Conservation (phyloP, 2,113 vertebrate genomes). For the Oenanthe oenanthe region DNA sequence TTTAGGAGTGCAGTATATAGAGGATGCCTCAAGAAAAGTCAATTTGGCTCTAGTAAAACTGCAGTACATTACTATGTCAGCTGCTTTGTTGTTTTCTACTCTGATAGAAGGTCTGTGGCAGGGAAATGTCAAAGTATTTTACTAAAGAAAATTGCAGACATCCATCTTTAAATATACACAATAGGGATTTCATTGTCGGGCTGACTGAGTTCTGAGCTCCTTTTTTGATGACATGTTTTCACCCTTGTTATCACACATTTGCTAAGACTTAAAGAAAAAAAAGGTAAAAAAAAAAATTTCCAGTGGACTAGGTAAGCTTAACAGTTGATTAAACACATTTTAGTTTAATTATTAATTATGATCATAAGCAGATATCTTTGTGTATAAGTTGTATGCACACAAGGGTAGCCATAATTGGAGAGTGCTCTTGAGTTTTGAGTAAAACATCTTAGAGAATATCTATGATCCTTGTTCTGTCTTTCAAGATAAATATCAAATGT, state of each 20-base stretch:
- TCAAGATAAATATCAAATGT: neutral
- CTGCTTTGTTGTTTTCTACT: neutral
- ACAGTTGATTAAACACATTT: neutral
- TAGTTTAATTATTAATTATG: neutral
- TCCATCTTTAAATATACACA: neutral
- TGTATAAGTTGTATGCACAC: neutral
- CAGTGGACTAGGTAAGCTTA: neutral
- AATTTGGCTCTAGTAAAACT: neutral
- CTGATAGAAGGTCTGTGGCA: neutral
- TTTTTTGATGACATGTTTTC: neutral
- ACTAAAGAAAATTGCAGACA: neutral
- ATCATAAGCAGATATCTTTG: neutral
- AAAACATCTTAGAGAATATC: neutral
- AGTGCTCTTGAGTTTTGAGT: neutral
- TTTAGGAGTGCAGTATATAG: neutral
- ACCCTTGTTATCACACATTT: neutral
- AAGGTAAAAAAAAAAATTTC: neutral
- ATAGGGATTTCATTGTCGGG: neutral
- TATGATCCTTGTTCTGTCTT: neutral
- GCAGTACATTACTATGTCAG: neutral
- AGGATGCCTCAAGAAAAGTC: neutral
- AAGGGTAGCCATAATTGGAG: neutral
- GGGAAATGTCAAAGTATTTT: neutral
- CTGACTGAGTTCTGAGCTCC: neutral
- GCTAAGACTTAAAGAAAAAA: neutral